phyloP scores from a whole-genome alignment of 2,797 vertebrate genomes.

The Pantherophis alleghaniensis region DNA sequence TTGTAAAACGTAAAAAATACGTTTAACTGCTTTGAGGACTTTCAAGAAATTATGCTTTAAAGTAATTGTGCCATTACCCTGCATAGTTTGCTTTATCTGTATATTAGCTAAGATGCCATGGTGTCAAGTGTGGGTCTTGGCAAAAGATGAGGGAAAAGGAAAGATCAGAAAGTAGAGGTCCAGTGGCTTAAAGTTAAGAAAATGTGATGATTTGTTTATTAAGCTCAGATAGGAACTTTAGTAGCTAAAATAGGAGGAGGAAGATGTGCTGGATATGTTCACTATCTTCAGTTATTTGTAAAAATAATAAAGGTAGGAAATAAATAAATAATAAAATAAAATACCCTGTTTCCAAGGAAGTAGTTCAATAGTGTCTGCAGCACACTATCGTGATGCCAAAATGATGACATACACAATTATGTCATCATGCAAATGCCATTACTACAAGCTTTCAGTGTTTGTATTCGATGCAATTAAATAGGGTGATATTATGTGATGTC shows the following conservation, averaged over 20 bases:
- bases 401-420: neutral
- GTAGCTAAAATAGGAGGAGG: neutral
- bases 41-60: neutral
- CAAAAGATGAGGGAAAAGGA: neutral
- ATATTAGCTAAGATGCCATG: neutral
- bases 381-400: neutral
- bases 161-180: neutral
- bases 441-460: neutral
- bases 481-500: neutral
- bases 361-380: neutral
- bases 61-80: neutral
- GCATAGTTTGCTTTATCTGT: neutral
- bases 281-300: neutral
- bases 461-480: neutral
- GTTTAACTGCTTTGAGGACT: neutral
- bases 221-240: neutral
- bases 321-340: too few species aligned
- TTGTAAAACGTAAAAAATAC: neutral
- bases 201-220: neutral
- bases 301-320: neutral
- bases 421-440: neutral
- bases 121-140: neutral
- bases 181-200: neutral
- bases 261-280: neutral
- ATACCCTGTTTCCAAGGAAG: neutral